Evolutionary conservation across 2,888 invertebrate species (phyloP).

Genomic region (Drosophila meridiana): DNA sequence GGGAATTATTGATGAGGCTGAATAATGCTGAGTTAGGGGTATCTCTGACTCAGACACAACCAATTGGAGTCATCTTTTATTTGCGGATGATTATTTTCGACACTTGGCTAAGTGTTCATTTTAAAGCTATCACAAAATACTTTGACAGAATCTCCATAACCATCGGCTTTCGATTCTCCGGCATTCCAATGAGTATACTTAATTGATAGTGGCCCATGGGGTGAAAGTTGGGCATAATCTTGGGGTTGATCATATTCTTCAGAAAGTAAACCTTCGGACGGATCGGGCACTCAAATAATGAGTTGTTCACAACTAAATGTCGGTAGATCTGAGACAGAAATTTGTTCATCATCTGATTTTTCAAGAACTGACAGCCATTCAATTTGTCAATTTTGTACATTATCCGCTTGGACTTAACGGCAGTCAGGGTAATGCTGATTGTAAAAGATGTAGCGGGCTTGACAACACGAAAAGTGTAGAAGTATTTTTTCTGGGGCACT

Average conservation of each 20-base stretch:
- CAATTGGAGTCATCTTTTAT: neutral
- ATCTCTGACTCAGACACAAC: neutral
- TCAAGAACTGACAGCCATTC: slow-evolving; percentile 47
- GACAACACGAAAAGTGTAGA: slow-evolving; percentile 35
- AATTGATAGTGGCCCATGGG: slow-evolving; percentile 29
- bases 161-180: slow-evolving; percentile 20
- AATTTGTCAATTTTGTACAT: slow-evolving; percentile 37
- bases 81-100: neutral
- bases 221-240: slow-evolving; percentile 17
- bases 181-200: slow-evolving; percentile 19
- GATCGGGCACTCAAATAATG: slow-evolving; percentile 49
- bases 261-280: slow-evolving; percentile 45
- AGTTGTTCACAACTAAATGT: slow-evolving; percentile 35
- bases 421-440: slow-evolving; percentile 19
- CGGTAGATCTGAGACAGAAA: slow-evolving; percentile 20
- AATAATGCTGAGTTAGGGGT: neutral
- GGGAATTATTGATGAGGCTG: neutral
- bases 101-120: neutral
- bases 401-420: neutral
- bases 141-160: slow-evolving; percentile 41
- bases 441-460: slow-evolving; percentile 15
- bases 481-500: neutral
- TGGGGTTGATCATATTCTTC: slow-evolving; percentile 1
- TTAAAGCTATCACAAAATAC: slow-evolving; percentile 10
- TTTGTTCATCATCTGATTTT: slow-evolving; percentile 42